Evolutionary conservation across 2,113 vertebrate genomes (phyloP).

Genomic region (Malaclemys terrapin): DNA sequence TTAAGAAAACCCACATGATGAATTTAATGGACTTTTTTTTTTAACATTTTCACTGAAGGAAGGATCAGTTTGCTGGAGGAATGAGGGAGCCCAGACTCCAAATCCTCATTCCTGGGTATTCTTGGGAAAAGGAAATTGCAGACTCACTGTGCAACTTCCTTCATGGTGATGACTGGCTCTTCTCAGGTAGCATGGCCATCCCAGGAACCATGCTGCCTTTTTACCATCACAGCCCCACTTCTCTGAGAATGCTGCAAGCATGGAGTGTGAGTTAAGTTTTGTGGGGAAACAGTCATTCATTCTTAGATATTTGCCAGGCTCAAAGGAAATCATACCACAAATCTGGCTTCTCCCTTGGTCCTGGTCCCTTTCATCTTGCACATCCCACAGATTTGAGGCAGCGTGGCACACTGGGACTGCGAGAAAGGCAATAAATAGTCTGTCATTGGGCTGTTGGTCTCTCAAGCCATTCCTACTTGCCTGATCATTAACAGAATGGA

Average conservation of each 20-base stretch:
- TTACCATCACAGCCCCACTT: background rate
- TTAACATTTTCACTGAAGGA: background rate
- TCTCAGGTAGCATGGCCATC: background rate
- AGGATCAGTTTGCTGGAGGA: background rate
- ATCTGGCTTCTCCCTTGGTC: too few relatives aligned
- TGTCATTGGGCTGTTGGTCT: background rate
- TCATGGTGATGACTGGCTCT: background rate
- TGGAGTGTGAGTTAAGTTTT: background rate
- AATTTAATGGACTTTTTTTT: background rate
- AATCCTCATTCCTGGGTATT: background rate
- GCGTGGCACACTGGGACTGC: background rate
- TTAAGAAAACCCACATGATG: background rate
- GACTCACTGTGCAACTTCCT: background rate
- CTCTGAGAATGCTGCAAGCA: background rate
- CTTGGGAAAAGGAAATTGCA: background rate
- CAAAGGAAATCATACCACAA: too few relatives aligned
- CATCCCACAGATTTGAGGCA: background rate
- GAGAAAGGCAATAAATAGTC: background rate
- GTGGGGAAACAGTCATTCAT: background rate
- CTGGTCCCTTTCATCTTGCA: background rate
- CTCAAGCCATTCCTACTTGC: background rate
- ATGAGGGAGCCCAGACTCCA: background rate
- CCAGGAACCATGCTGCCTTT: background rate
- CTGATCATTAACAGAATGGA: background rate
- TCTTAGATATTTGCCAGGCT: too few relatives aligned